Percentiles rank a stretch among this genome's conserved stretches.
These are phyloP conservation scores for Drosophila sproati DNA, from an alignment of 1,140 invertebrate species.

Conservation along the genomic window DNA sequence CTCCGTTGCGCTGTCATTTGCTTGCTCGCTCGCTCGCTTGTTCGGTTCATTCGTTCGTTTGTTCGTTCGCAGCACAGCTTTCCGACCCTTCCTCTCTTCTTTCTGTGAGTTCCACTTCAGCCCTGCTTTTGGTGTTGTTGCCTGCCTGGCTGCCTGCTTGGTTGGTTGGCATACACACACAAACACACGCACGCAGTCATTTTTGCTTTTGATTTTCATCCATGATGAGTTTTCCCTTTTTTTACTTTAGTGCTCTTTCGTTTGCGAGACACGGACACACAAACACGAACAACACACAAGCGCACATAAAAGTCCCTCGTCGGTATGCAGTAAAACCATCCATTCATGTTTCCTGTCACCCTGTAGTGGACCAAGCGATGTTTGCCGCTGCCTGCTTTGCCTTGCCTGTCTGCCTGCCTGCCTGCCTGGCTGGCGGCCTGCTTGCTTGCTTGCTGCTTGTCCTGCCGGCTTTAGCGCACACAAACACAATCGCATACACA, in stretches of 20 bases:
- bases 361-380: conserved; percentile 60
- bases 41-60: conserved; percentile 45
- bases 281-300: conserved; percentile 13
- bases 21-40: conserved; percentile 45
- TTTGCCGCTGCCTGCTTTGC: conserved; percentile 34
- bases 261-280: conserved; percentile 42
- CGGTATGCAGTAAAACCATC: conserved; percentile 69
- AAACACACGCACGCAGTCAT: conserved; percentile 16
- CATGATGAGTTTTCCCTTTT: conserved; percentile 81
- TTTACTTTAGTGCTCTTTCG: conserved; percentile 58
- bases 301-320: conserved; percentile 34
- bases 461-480: conserved; percentile 24
- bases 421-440: conserved; percentile 37
- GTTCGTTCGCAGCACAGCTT: conserved; percentile 24
- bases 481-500: conserved; percentile 8
- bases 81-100: conserved; percentile 28
- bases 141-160: neutral
- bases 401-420: conserved; percentile 50
- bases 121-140: conserved; percentile 39
- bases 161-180: conserved; percentile 33
- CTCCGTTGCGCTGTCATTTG: conserved; percentile 37
- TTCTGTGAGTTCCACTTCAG: conserved; percentile 75
- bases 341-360: conserved; percentile 83
- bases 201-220: conserved; percentile 81
- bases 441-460: conserved; percentile 48